phyloP scores from a whole-genome alignment of 2,113 vertebrate genomes.

The Solea senegalensis region DNA sequence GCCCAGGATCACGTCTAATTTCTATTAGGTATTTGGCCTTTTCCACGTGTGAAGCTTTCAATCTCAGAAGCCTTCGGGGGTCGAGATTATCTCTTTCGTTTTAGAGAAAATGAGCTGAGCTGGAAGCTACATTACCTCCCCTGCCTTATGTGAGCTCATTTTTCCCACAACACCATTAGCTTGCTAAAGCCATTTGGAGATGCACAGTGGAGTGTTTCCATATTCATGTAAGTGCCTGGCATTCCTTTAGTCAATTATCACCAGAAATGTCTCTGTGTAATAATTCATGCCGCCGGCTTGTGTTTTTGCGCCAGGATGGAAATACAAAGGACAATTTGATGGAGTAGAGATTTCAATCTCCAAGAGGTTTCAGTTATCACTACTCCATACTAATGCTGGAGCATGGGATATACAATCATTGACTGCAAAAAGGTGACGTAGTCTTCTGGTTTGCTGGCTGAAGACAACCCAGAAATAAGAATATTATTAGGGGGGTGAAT shows the following conservation, averaged over 20 bases:
- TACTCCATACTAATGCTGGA: constrained; percentile 19
- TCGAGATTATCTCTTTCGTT: constrained; percentile 78
- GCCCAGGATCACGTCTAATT: constrained; percentile 68
- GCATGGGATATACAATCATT: not conserved
- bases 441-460: no score
- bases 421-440: not conserved
- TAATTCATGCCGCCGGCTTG: constrained; percentile 57
- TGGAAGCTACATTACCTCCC: constrained; percentile 76
- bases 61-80: constrained; percentile 72
- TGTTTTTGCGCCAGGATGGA: constrained; percentile 36
- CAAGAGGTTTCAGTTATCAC: constrained; percentile 29
- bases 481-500: no score
- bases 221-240: constrained; percentile 74
- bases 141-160: constrained; percentile 67
- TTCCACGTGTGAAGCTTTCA: constrained; percentile 65
- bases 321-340: constrained; percentile 49
- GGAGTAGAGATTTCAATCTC: constrained; percentile 35
- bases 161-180: constrained; percentile 70
- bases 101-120: constrained; percentile 74
- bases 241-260: constrained; percentile 77
- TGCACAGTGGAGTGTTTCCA: constrained; percentile 68
- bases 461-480: no score
- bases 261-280: constrained; percentile 65
- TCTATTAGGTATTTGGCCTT: constrained; percentile 73
- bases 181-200: constrained; percentile 74